phyloP scores from a whole-genome alignment of 2,797 vertebrate genomes.

The Myripristis jacobus region DNA sequence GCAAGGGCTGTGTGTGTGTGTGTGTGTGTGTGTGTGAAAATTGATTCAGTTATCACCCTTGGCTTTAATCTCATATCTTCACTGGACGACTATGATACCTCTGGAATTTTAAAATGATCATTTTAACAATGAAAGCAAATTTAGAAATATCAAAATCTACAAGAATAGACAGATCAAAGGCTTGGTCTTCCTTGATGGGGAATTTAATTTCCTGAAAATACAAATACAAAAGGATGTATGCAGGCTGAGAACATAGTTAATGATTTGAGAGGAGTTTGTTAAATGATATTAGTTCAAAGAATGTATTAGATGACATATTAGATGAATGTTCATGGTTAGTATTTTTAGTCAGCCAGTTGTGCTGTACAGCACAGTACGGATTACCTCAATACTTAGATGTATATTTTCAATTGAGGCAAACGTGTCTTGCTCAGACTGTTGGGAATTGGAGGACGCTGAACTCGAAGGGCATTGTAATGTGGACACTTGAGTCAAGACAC shows the following conservation, averaged over 20 bases:
- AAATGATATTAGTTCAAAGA: conserved; percentile 23
- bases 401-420: conserved; percentile 83
- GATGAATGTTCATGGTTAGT: conserved; percentile 54
- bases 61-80: background rate
- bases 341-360: conserved; percentile 51
- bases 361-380: conserved; percentile 63
- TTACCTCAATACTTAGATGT: conserved; percentile 84
- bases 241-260: background rate
- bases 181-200: background rate
- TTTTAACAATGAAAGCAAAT: too few relatives aligned
- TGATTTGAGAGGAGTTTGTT: background rate
- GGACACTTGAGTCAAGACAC: conserved; percentile 81
- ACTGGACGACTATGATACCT: too few relatives aligned
- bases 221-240: background rate
- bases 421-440: conserved; percentile 77
- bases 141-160: background rate
- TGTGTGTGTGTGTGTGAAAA: background rate
- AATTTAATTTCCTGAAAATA: background rate
- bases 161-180: background rate
- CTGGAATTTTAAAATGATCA: too few relatives aligned
- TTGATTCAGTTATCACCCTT: background rate
- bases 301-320: conserved; percentile 4
- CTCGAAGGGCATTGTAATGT: conserved; percentile 81
- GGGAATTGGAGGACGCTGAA: conserved; percentile 79
- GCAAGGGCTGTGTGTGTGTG: background rate